Evolutionary conservation across 2,888 invertebrate genomes (phyloP).

Genomic region (Hirtodrosophila duncani): DNA sequence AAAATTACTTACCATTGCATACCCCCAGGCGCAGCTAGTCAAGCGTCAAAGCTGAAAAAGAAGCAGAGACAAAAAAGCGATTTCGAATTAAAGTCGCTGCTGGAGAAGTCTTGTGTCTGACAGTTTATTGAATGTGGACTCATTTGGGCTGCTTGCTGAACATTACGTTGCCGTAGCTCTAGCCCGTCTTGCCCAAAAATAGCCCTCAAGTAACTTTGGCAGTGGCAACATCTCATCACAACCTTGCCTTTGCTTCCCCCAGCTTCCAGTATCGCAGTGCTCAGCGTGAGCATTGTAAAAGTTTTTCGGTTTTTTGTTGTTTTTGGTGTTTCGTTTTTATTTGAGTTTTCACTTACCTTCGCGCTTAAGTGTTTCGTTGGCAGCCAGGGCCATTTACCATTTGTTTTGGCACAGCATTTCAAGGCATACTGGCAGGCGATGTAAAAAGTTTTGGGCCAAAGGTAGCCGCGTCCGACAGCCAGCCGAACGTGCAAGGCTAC

Average conservation of each 20-base stretch:
- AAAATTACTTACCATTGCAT: constrained; percentile 33
- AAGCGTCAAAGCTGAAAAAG: constrained; percentile 15
- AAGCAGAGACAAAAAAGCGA: constrained; percentile 4
- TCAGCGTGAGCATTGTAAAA: constrained; percentile 54
- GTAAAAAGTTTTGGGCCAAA: constrained; percentile 50
- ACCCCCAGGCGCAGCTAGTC: constrained; percentile 34
- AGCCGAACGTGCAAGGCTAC: constrained; percentile 50
- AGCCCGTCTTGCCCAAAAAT: constrained; percentile 26
- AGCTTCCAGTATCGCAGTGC: constrained; percentile 16
- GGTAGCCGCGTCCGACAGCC: constrained; percentile 16
- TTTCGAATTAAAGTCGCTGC: constrained; percentile 34
- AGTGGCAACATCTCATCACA: too few relatives aligned
- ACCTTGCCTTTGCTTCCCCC: too few relatives aligned
- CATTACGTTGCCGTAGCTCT: constrained; percentile 8
- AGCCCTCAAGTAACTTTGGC: constrained; percentile 31
- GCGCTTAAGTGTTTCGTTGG: constrained; percentile 59
- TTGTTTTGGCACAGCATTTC: constrained; percentile 47
- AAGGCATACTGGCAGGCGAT: constrained; percentile 21
- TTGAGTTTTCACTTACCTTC: constrained; percentile 65
- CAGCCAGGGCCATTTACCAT: constrained; percentile 58
- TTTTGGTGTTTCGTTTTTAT: constrained; percentile 43
- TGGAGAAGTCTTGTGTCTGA: constrained; percentile 4
- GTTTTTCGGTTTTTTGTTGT: constrained; percentile 28
- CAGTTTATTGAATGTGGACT: constrained; percentile 38
- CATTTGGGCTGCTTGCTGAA: constrained; percentile 9